Conservation (phyloP, 2,888 invertebrate genomes). For the Aleiodes leptofemur region DNA sequence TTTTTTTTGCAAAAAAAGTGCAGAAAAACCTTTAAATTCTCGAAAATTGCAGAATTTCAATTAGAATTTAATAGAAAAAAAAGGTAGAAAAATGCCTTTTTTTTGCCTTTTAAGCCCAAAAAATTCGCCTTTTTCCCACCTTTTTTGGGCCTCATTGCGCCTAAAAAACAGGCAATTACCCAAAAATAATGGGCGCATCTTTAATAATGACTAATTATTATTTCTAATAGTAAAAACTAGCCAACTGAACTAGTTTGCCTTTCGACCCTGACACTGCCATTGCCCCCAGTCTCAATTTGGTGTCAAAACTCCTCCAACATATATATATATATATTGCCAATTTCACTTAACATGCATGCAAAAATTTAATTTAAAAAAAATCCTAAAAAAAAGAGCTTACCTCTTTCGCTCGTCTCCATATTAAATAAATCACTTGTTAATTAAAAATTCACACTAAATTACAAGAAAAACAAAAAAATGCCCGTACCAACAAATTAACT, state of each 20-base stretch:
- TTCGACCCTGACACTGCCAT: conserved; percentile 81
- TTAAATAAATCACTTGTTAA: conserved; percentile 17
- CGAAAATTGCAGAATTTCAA: no score
- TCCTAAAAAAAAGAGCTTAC: conserved; percentile 63
- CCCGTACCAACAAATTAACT: neutral
- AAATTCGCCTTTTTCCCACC: no score
- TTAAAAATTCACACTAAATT: conserved; percentile 22
- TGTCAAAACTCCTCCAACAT: conserved; percentile 68
- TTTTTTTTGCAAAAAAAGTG: neutral
- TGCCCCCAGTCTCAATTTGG: conserved; percentile 76
- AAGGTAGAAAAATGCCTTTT: no score
- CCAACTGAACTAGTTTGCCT: conserved; percentile 77
- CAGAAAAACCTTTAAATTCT: neutral
- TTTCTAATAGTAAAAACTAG: neutral
- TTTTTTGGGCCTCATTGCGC: no score
- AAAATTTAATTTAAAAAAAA: neutral
- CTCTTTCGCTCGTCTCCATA: conserved; percentile 73
- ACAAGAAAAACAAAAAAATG: neutral
- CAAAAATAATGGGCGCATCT: neutral
- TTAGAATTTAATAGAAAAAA: no score
- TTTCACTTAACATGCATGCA: conserved; percentile 40
- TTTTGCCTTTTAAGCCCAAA: no score
- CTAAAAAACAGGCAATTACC: neutral
- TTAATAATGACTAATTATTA: neutral
- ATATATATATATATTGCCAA: conserved; percentile 59